Evolutionary conservation across 2,888 invertebrate genomes (phyloP).

Genomic region (Caenorhabditis sp.): DNA sequence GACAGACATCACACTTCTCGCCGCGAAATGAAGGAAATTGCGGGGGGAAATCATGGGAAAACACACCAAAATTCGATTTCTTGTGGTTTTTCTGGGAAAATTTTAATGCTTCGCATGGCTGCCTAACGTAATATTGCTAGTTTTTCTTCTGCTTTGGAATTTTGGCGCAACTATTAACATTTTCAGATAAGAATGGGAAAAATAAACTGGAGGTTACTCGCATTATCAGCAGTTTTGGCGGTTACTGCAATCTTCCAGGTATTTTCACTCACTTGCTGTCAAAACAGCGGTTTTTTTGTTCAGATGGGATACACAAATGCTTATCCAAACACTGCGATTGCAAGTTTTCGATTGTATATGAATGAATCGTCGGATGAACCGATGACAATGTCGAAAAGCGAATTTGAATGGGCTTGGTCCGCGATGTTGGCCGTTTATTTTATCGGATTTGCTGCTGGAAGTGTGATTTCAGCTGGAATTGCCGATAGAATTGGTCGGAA

Average conservation of each 20-base stretch:
- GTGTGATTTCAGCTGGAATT: constrained; percentile 65
- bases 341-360: constrained; percentile 35
- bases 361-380: constrained; percentile 34
- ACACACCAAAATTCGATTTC: too few relatives aligned
- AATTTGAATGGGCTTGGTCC: constrained; percentile 74
- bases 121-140: too few relatives aligned
- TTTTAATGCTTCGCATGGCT: too few relatives aligned
- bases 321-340: constrained; percentile 72
- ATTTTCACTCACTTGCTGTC: not conserved
- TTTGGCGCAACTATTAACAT: not conserved
- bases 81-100: too few relatives aligned
- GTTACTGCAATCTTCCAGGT: constrained; percentile 56
- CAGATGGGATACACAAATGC: constrained; percentile 75
- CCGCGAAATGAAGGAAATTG: not conserved
- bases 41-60: not conserved
- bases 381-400: constrained; percentile 29
- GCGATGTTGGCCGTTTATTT: constrained; percentile 72
- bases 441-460: constrained; percentile 71
- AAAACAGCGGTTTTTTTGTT: not conserved
- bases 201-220: constrained; percentile 34
- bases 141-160: not conserved
- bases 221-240: constrained; percentile 38
- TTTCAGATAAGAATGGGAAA: constrained; percentile 19
- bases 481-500: constrained; percentile 74
- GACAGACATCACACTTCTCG: constrained; percentile 2